phyloP scores from a whole-genome alignment of 2,797 vertebrate genomes.

The Sebastes iracundus region DNA sequence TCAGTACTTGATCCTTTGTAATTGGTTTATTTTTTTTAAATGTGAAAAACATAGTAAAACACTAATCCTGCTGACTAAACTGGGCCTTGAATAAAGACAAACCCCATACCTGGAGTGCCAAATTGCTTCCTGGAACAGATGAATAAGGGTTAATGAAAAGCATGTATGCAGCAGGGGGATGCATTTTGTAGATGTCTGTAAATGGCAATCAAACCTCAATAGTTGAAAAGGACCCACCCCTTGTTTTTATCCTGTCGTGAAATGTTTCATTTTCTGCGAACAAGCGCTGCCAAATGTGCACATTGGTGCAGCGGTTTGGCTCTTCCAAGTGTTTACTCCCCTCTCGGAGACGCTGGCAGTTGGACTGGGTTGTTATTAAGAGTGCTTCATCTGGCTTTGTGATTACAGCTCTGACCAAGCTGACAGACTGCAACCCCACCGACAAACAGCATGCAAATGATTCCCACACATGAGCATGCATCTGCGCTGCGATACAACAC shows the following conservation, averaged over 20 bases:
- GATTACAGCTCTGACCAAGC: conserved; percentile 68
- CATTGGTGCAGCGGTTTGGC: conserved; percentile 49
- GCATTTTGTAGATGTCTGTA: conserved; percentile 18
- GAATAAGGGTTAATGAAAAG: conserved; percentile 47
- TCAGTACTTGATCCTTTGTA: conserved; percentile 50
- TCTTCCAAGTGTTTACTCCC: conserved; percentile 36
- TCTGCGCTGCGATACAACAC: conserved; percentile 60
- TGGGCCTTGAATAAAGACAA: conserved; percentile 38
- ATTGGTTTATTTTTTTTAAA: conserved; percentile 37
- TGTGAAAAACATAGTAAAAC: conserved; percentile 37
- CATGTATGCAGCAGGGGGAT: conserved; percentile 7
- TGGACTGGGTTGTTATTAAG: conserved; percentile 56
- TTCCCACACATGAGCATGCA: conserved; percentile 52
- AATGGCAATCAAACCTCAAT: conserved; percentile 13
- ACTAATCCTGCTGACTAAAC: conserved; percentile 34
- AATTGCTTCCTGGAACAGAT: conserved; percentile 39
- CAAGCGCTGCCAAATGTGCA: conserved; percentile 32
- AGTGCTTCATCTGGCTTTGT: conserved; percentile 68
- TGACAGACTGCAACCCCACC: conserved; percentile 57
- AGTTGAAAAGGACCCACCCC: background rate
- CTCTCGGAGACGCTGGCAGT: conserved; percentile 41
- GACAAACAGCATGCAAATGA: conserved; percentile 64
- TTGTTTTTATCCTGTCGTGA: conserved; percentile 38
- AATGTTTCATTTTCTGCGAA: conserved; percentile 41
- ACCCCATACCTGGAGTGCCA: conserved; percentile 12